Evolutionary conservation across 2,888 invertebrate genomes (phyloP), one percentile per base, ranked within the genome.

Genomic region (Trileptium ribeirensis): DNA sequence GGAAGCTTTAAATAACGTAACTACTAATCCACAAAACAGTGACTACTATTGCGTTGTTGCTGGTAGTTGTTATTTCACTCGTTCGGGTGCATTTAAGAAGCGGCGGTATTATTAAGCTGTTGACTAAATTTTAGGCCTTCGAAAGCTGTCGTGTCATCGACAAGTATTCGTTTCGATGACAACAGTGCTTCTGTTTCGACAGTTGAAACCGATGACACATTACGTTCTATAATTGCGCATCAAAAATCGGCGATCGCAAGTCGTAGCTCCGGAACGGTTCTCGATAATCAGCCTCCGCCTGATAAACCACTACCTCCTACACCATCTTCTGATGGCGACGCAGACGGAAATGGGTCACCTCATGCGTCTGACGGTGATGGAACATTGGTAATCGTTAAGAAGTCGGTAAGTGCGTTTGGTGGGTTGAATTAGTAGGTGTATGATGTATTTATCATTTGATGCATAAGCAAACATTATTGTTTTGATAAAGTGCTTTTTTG

Each of bases 281-380:
- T 36, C 33, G 34, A 38, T 36, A 31, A 29, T 86, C 8, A 8
- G 24, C 51, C 51, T 8, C 51, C 51, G 8, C 51, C 51, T 24
- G 51, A 51, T 51, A 51, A 51, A 51, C 51, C 51, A 51, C 24
- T 51, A 51, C 51, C 51, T 24, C 51, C 51, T 8, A 51, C 51
- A 51, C 51, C 51, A 24, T 51, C 51, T 15, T 51, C 96, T 96
- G 83, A 96, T 95, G 33, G 3, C 3, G 74, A 80, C 31, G 51
- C 51, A 15, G 51, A 24, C 51, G 51, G 51, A 15, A 24, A 8
- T 24, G 51, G 51, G 8, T 8, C 51, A 51, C 8, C 8, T 24
- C 51, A 51, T 24, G 8, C 51, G 24, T 8, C 8, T 24, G 51
- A 51, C 51, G 24, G 8, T 15, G 8, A 8, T 51, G 51, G 51